These are phyloP conservation scores for Neomorphus geoffroyi DNA, from an alignment of 2,797 vertebrate species.

Conservation along the genomic window DNA sequence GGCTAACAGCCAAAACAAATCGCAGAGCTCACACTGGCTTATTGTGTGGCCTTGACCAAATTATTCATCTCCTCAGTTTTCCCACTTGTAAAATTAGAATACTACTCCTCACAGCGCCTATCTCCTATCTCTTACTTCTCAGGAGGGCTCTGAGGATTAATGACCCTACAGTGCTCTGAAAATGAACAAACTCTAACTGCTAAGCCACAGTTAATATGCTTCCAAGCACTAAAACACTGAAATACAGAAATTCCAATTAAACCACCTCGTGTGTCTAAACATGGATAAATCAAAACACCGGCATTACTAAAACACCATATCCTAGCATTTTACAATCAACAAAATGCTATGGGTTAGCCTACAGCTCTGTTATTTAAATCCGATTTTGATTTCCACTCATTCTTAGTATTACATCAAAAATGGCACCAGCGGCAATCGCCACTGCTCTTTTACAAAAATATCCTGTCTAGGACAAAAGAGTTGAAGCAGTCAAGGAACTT, in stretches of 20 bases:
- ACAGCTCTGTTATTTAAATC: neutral
- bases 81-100: neutral
- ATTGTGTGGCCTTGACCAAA: neutral
- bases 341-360: neutral
- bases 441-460: neutral
- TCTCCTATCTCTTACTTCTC: neutral
- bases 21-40: neutral
- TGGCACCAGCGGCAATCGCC: neutral
- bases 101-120: neutral
- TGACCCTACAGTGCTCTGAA: neutral
- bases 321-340: neutral
- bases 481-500: neutral
- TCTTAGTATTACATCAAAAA: neutral
- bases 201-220: neutral
- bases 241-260: neutral
- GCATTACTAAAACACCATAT: neutral
- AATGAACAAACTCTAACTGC: constrained; percentile 17
- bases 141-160: constrained; percentile 4
- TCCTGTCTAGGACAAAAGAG: neutral
- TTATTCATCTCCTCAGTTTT: constrained; percentile 1
- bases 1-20: constrained; percentile 7
- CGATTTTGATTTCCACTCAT: neutral
- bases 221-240: neutral
- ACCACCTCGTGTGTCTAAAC: neutral
- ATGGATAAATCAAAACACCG: neutral